Evolutionary conservation across 2,797 vertebrate genomes (phyloP), one percentile per base, ranked within the genome.

Genomic region (Amblyopsis hoosieri): DNA sequence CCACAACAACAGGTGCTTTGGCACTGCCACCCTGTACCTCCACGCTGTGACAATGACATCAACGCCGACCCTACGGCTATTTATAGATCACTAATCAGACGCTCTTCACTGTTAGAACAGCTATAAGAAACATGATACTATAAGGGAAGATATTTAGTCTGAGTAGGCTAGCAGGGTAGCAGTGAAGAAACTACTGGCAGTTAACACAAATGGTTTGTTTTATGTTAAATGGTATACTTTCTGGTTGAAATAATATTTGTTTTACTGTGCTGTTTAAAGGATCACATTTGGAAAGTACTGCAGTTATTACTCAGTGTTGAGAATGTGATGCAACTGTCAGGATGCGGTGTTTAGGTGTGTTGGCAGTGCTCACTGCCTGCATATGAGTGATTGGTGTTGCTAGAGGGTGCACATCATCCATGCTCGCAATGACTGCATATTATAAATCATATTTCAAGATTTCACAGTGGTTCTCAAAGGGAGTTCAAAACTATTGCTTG

Each of bases 1-100:
- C 94, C 94, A 96, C 95, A 97, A 99, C 97, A 99, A 99, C 97
- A 99, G 97, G 97, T 98, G 97, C 96, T 94, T 97, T 98, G 97
- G 96, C 97, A 95, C 90, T 92, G 94, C 93, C 94, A 92, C 91
- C 93, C 85, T 96, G 94, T 94, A 95, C 94, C 94, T 94, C 95
- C 97, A 95, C 85, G 97, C 97, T 97, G 97, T 89, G 96, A 95
- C 93, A 95, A 96, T 97, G 97, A 99, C 97, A 98, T 97, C 97
- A 98, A 95, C 94, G 95, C 94, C 93, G 93, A 96, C 93, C 94
- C 94, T 89, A 68, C 90, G 93, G 95, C 96, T 99, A 98, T 99
- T 98, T 98, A 98, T 96, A 96, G 96, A 95, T 94, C 94, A 95
- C 92, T 89, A 90, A 89, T 94, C 94, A 95, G 93, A 57, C 69